Conservation (phyloP, 1,140 invertebrate genomes). For the Ceratina australensis region DNA sequence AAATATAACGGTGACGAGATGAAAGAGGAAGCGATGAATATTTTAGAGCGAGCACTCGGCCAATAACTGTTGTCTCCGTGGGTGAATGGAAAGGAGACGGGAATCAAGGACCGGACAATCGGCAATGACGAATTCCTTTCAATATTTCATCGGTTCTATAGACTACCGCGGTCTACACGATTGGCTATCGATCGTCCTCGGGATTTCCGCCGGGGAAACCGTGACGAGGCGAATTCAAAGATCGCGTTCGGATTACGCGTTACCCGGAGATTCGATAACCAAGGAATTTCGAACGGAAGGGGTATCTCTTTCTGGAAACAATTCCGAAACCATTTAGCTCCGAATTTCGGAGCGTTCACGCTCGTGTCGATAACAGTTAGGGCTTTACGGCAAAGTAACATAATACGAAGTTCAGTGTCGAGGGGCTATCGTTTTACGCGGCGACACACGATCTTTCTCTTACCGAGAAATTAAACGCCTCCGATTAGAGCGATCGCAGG, state of each 20-base stretch:
- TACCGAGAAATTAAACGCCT: constrained; percentile 56
- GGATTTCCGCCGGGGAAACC: constrained; percentile 24
- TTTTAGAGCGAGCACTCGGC: constrained; percentile 52
- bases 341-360: constrained; percentile 28
- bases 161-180: constrained; percentile 36
- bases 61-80: constrained; percentile 43
- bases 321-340: neutral
- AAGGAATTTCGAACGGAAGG: neutral
- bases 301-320: neutral
- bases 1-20: constrained; percentile 47
- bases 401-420: constrained; percentile 57
- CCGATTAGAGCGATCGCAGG: constrained; percentile 50
- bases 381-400: constrained; percentile 42
- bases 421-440: constrained; percentile 50
- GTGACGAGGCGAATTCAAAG: constrained; percentile 26
- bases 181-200: constrained; percentile 50
- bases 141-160: constrained; percentile 70
- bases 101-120: constrained; percentile 58
- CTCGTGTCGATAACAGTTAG: constrained; percentile 9
- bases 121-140: constrained; percentile 72
- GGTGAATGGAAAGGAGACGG: constrained; percentile 59
- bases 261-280: neutral
- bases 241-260: neutral
- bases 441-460: constrained; percentile 53
- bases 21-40: constrained; percentile 58